Percentiles rank a stretch among this genome's conserved stretches.
These are phyloP conservation scores for Sebastes jordani DNA, from an alignment of 2,797 vertebrate species.

Conservation along the genomic window DNA sequence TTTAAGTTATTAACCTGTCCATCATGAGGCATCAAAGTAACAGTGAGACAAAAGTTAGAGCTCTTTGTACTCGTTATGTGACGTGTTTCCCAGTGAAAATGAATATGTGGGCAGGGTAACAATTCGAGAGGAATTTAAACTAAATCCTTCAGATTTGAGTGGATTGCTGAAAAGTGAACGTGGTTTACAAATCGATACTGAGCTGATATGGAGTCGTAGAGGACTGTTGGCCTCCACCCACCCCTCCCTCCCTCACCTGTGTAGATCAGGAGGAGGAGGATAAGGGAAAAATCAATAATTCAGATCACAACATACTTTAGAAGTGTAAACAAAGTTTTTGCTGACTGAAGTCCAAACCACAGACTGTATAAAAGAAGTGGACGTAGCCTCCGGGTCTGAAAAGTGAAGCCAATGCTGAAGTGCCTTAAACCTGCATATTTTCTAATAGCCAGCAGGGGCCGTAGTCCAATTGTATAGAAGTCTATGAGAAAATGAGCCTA, in stretches of 20 bases:
- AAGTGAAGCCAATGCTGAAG: not conserved
- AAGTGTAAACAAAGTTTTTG: too few relatives aligned
- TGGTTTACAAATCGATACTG: not conserved
- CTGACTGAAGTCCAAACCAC: too few relatives aligned
- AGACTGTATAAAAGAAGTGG: not conserved
- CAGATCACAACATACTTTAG: not conserved
- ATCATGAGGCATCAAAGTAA: conserved; percentile 3
- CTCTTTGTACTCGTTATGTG: not conserved
- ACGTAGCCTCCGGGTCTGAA: not conserved
- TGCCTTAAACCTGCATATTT: too few relatives aligned
- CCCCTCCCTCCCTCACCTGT: not conserved
- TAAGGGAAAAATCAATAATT: not conserved
- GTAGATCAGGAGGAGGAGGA: not conserved
- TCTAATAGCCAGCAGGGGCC: too few relatives aligned
- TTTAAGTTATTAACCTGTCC: not conserved
- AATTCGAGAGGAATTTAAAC: not conserved
- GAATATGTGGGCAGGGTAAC: not conserved
- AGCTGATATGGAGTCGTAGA: not conserved
- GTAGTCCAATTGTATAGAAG: too few relatives aligned
- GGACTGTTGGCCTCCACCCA: not conserved
- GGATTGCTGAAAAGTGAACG: not conserved
- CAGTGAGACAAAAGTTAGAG: not conserved
- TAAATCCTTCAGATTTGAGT: not conserved
- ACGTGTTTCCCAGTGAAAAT: not conserved
- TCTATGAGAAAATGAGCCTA: too few relatives aligned